phyloP scores from a whole-genome alignment of 2,113 vertebrate genomes.

The Scolopax mira region DNA sequence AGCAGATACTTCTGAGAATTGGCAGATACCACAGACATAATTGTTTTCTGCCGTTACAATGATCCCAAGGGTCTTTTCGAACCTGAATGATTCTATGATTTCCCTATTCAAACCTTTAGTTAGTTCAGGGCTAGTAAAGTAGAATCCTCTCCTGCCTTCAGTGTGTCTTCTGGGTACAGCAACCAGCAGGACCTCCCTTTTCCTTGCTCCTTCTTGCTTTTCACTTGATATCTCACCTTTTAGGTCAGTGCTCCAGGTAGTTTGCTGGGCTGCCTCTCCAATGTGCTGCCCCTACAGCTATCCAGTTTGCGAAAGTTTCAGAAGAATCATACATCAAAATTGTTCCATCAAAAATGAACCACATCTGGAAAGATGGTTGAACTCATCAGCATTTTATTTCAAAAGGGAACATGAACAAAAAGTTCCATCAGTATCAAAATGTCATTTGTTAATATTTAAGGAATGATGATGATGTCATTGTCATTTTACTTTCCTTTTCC shows the following conservation, averaged over 20 bases:
- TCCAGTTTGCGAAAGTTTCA: not conserved
- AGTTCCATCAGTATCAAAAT: not conserved
- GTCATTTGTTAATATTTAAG: not conserved
- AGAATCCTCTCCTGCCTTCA: not conserved
- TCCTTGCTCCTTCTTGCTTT: not conserved
- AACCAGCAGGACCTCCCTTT: not conserved
- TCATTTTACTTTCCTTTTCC: not conserved
- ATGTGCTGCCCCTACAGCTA: not conserved
- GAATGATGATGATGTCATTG: not conserved
- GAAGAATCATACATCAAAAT: not conserved
- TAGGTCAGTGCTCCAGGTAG: not conserved
- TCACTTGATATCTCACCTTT: not conserved
- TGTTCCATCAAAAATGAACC: not conserved
- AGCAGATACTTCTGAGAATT: conserved; percentile 1
- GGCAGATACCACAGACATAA: conserved; percentile 14
- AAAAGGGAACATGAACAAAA: not conserved
- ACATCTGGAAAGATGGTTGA: not conserved
- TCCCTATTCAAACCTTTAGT: not conserved
- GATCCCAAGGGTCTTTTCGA: too few relatives aligned
- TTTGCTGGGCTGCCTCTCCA: not conserved
- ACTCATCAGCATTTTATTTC: not conserved
- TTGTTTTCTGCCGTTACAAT: conserved; percentile 11
- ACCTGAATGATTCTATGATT: not conserved
- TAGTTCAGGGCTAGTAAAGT: not conserved
- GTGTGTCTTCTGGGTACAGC: not conserved